Base-by-base conservation (phyloP, 1,140 invertebrate species). In the Pararge aegeria region DNA sequence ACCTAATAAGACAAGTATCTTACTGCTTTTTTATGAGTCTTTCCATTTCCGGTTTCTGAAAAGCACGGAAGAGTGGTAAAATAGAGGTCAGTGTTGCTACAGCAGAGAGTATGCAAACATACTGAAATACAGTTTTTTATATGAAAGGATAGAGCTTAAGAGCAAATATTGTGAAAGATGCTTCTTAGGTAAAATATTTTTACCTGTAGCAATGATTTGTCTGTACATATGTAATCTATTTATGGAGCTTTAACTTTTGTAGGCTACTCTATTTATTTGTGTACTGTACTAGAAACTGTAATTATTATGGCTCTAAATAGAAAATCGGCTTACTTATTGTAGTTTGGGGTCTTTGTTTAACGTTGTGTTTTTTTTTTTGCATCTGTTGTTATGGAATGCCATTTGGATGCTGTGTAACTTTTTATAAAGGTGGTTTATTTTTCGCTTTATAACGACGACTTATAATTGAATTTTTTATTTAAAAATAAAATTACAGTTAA, bases 181-280 rank as follows among this genome's bases (percentile, higher is more conserved):
- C 3, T 52, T 56, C 12, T 15, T 38, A 55, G 34, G 19, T 51
- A 55, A 63, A 44, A n/a, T 2, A 5, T 5, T 5, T n/a, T 37
- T 37, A 10, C 34, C 10, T 2, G 0, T 19, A 52, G 19, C 18
- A 34, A 73, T 74, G 66, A 71, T 68, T 66, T 74, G 62, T 81
- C 68, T 87, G 85, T 88, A 87, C 65, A 88, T 87, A 87, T 87
- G 82, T 87, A 87, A 83, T 81, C 79, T 84, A 85, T 60, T 75
- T 78, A 55, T 88, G 84, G 75, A 87, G 83, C 82, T 88, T 83
- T 88, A 87, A 85, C 80, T 83, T 75, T 85, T 83, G 67, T 85
- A 85, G 70, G 68, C 73, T 76, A 70, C 66, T 70, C 61, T 75
- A 78, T 80, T 80, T 78, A 74, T 80, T 80, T 72, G 56, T 55